A percentile compares a stretch with the other conserved stretches of the same genome.
These are phyloP conservation scores for Sebastes elongatus DNA, from an alignment of 2,797 vertebrate genomes.

Conservation along the genomic window DNA sequence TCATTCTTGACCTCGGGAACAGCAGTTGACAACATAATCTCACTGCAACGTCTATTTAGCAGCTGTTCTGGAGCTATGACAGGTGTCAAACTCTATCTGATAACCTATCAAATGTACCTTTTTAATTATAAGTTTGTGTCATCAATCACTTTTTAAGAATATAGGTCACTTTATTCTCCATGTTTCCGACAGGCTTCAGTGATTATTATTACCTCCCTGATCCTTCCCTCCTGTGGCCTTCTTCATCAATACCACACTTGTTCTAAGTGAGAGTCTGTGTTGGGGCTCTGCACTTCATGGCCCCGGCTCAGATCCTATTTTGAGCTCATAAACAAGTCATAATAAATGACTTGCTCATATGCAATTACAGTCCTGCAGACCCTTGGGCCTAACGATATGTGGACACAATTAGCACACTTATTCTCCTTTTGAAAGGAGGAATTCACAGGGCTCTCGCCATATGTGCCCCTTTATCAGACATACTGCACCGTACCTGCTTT, in stretches of 20 bases:
- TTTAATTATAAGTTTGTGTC: not conserved
- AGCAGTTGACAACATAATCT: not conserved
- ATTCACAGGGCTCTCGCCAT: not conserved
- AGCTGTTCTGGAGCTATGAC: not conserved
- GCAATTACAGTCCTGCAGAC: constrained; percentile 40
- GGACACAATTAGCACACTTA: constrained; percentile 34
- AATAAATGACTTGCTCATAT: constrained; percentile 55
- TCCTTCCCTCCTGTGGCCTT: constrained; percentile 4
- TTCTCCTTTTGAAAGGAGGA: constrained; percentile 5
- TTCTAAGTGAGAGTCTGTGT: constrained; percentile 21
- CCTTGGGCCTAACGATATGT: constrained; percentile 30
- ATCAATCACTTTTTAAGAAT: not conserved
- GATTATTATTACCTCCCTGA: constrained; percentile 5
- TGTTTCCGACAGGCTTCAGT: not conserved
- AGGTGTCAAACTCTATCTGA: not conserved
- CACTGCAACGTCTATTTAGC: not conserved
- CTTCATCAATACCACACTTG: constrained; percentile 52
- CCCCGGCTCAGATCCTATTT: constrained; percentile 38
- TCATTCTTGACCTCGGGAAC: not conserved
- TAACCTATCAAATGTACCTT: not conserved
- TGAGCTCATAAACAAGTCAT: constrained; percentile 57
- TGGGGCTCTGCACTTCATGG: not conserved
- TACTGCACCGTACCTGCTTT: not conserved
- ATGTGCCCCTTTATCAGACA: not conserved
- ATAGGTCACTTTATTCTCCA: not conserved